Conservation (phyloP, 1,140 invertebrate genomes). For the Calephelis virginiensis region DNA sequence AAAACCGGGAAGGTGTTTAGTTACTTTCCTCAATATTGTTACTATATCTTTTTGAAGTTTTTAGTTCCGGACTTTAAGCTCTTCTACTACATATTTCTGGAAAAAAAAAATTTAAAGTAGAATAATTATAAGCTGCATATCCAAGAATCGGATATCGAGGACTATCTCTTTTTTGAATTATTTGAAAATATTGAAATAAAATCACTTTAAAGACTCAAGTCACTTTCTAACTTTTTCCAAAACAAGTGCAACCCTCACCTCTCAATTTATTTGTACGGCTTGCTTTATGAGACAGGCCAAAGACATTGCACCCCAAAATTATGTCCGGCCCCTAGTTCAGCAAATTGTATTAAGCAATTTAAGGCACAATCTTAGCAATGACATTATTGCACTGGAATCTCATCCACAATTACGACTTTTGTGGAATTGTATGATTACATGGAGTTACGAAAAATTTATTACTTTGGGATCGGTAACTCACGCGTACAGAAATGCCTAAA, state of each 20-base stretch:
- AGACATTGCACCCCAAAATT: slow-evolving; percentile 9
- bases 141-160: too few relatives aligned
- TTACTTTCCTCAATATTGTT: too few relatives aligned
- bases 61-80: too few relatives aligned
- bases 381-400: slow-evolving; percentile 58
- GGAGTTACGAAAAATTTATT: slow-evolving; percentile 33
- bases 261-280: not conserved
- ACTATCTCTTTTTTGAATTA: too few relatives aligned
- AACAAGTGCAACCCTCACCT: not conserved
- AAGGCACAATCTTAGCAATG: slow-evolving; percentile 63
- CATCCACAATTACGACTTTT: slow-evolving; percentile 42
- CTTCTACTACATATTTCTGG: too few relatives aligned
- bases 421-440: slow-evolving; percentile 34
- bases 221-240: not conserved
- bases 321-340: slow-evolving; percentile 42
- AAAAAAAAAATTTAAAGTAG: too few relatives aligned
- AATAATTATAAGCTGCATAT: too few relatives aligned
- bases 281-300: slow-evolving; percentile 6
- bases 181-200: too few relatives aligned
- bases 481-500: too few relatives aligned
- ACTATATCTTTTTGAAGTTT: too few relatives aligned
- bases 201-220: not conserved
- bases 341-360: slow-evolving; percentile 72
- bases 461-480: not conserved
- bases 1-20: too few relatives aligned